Evolutionary conservation across 2,113 vertebrate genomes (phyloP).

Genomic region (Mobula birostris): DNA sequence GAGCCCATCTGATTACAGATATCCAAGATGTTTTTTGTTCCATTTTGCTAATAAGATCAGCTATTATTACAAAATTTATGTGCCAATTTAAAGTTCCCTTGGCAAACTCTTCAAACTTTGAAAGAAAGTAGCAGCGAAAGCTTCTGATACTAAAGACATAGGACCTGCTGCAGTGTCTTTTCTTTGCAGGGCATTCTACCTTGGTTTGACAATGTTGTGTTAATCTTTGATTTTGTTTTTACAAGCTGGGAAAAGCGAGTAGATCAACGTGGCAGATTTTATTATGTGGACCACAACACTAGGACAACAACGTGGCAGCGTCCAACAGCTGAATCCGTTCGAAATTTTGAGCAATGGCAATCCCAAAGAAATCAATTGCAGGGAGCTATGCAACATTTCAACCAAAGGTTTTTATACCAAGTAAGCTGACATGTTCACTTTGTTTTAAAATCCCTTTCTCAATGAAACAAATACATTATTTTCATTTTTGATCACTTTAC

Average conservation of each 20-base stretch:
- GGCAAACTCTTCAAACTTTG: neutral
- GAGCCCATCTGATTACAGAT: neutral
- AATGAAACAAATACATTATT: neutral
- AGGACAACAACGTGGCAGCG: constrained; percentile 97
- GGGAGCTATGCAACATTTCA: constrained; percentile 97
- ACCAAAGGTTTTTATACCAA: constrained; percentile 97
- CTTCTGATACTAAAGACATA: neutral
- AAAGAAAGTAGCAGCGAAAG: neutral
- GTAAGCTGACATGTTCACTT: constrained; percentile 52
- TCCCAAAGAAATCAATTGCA: constrained; percentile 89
- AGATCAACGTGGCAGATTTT: constrained; percentile 84
- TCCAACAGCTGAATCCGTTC: constrained; percentile 83
- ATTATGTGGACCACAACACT: constrained; percentile 97
- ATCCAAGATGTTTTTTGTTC: neutral
- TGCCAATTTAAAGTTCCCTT: neutral
- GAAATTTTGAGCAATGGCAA: constrained; percentile 97
- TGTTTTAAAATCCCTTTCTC: constrained; percentile 37
- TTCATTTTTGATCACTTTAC: neutral
- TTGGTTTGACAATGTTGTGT: neutral
- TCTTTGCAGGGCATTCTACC: neutral
- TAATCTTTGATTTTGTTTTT: constrained; percentile 11
- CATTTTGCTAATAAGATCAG: neutral
- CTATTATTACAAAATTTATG: neutral
- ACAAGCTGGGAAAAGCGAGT: constrained; percentile 92
- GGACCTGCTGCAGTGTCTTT: neutral